phyloP scores from a whole-genome alignment of 2,797 vertebrate genomes.

The Takifugu ocellatus region DNA sequence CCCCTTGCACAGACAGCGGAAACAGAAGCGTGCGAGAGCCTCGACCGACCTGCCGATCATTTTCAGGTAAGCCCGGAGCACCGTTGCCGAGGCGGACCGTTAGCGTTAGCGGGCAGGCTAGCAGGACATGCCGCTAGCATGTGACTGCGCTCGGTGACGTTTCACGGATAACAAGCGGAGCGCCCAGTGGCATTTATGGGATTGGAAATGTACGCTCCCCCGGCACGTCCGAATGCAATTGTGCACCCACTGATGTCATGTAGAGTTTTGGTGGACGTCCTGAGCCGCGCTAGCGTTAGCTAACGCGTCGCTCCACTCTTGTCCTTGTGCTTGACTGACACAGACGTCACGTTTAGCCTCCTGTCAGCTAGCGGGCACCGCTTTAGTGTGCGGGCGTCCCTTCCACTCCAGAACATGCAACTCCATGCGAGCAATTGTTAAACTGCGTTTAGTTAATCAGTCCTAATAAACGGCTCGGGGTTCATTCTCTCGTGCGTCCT shows the following conservation, averaged over 20 bases:
- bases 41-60: constrained; percentile 11
- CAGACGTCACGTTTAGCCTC: constrained; percentile 2
- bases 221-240: rapidly evolving
- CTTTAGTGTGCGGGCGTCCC: too few species aligned
- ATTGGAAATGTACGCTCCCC: too few species aligned
- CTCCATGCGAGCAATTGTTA: too few species aligned
- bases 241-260: neutral
- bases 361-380: constrained; percentile 1
- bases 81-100: constrained; percentile 22
- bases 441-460: too few species aligned
- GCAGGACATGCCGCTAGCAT: constrained; percentile 29
- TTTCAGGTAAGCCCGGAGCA: constrained; percentile 50
- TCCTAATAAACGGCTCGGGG: too few species aligned
- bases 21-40: constrained; percentile 2
- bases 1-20: neutral
- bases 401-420: too few species aligned
- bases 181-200: neutral
- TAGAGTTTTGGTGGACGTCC: too few species aligned
- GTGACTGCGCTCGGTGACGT: neutral
- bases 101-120: constrained; percentile 45
- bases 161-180: too few species aligned
- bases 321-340: constrained; percentile 26
- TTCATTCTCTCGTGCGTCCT: too few species aligned
- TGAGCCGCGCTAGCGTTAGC: constrained; percentile 20
- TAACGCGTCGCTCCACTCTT: constrained; percentile 25